Evolutionary conservation across 1,140 invertebrate species (phyloP).

Genomic region (Euschistus heros): DNA sequence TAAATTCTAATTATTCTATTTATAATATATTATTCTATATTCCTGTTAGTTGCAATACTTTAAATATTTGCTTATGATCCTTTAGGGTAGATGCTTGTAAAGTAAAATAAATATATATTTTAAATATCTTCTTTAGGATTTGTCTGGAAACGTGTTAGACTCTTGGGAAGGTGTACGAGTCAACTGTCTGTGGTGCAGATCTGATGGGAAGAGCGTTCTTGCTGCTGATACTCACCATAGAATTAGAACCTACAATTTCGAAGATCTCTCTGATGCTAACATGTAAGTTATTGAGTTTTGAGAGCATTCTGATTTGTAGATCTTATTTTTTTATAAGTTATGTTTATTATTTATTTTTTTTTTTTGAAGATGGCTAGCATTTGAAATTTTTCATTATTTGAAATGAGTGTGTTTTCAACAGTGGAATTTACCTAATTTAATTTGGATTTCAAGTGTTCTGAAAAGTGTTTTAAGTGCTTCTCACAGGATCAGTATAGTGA

Average conservation of each 20-base stretch:
- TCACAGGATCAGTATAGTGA: no score
- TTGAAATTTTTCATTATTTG: neutral
- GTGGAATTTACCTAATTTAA: no score
- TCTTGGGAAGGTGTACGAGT: slow-evolving; percentile 96
- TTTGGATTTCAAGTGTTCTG: no score
- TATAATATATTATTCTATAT: no score
- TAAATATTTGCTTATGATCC: no score
- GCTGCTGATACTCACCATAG: slow-evolving; percentile 95
- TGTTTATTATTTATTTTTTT: neutral
- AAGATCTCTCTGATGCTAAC: slow-evolving; percentile 69
- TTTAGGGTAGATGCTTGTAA: slow-evolving; percentile 10
- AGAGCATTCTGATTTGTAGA: neutral
- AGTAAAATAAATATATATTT: no score
- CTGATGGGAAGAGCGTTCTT: slow-evolving; percentile 83
- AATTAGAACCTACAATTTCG: slow-evolving; percentile 72
- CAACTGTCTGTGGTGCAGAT: slow-evolving; percentile 78
- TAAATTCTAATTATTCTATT: no score
- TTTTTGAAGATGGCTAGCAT: neutral
- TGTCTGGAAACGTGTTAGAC: slow-evolving; percentile 80
- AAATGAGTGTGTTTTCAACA: no score
- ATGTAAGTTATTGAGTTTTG: slow-evolving; percentile 51
- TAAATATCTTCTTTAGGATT: slow-evolving; percentile 36
- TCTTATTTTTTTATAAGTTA: neutral
- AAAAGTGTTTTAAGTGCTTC: no score
- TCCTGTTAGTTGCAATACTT: no score